Base-by-base conservation (phyloP, 2,113 vertebrate genomes). In the Pitta sordida region DNA sequence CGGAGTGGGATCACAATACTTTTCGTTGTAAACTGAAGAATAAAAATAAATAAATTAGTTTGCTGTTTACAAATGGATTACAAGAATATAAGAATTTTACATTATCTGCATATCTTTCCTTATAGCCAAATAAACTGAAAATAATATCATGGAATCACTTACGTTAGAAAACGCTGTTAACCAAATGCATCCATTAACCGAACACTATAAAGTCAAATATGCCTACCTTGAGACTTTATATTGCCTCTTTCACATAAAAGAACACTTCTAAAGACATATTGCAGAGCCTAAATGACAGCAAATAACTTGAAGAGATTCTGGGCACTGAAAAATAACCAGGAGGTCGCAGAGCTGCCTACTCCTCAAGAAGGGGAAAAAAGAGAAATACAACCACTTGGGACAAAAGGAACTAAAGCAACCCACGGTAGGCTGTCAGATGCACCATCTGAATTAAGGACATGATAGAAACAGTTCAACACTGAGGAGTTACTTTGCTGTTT, bases 1-100 rank as follows among this genome's bases (percentile, higher is more conserved):
- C 97, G 97, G 89, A 99, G 91, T 49, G 98, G 98, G 73, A 99
- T 98, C 55, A 87, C 97, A 96, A 99, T 97, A 81, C 88, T 93
- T 44, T 98, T 92, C 29, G 90, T 78, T 34, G 96, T 93, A 83
- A 99, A 97, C 99, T 99, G 96, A 91, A 88, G 86, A 95, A 95
- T 83, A 37, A 41, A 92, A 88, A 93, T 14, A 56, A 3, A 93
- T 62, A 74, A 74, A 68, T 95, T 60, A 96, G 48, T 69, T 91
- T 80, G 10, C 10, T 58, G 80, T 86, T 81, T 58, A 86, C 10
- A 51, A 86, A 83, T 16, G 60, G 10, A 59, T 93, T 68, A 91
- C 80, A 95, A 90, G 13, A 55, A 64, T 58, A 20, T 11, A 64
- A 12, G 6, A 34, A 32, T 56, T 63, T 77, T 74, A n/a, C 56